A percentile compares a stretch with the other conserved stretches of the same genome.
Conservation (phyloP, 2,113 vertebrate genomes). For the Nothobranchius furzeri region DNA sequence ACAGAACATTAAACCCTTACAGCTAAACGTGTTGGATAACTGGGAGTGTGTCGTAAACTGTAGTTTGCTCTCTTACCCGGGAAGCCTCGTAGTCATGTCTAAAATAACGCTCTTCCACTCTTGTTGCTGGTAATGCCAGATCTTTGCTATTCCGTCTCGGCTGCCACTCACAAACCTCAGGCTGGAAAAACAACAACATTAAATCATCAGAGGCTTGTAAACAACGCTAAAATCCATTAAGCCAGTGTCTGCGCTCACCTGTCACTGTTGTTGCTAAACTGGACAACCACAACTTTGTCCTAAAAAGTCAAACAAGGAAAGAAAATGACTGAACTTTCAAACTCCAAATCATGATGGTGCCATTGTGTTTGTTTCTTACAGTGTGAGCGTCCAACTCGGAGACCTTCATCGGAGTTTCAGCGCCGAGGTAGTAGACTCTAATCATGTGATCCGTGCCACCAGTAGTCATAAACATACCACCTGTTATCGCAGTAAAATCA, state of each 20-base stretch:
- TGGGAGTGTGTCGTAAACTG: neutral
- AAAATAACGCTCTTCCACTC: slow-evolving; percentile 92
- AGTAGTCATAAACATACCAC: slow-evolving; percentile 97
- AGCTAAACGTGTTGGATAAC: neutral
- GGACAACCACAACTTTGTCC: slow-evolving; percentile 97
- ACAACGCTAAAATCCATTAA: neutral
- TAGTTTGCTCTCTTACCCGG: slow-evolving; percentile 81
- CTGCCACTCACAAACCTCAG: slow-evolving; percentile 97
- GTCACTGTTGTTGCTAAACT: slow-evolving; percentile 96
- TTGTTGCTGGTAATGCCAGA: slow-evolving; percentile 96
- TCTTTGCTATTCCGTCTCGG: slow-evolving; percentile 92
- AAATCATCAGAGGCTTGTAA: neutral
- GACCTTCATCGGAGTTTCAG: slow-evolving; percentile 90
- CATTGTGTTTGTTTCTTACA: slow-evolving; percentile 74
- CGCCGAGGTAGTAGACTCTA: slow-evolving; percentile 95
- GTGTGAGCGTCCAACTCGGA: slow-evolving; percentile 93
- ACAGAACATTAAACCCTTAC: neutral
- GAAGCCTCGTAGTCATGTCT: slow-evolving; percentile 91
- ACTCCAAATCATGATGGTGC: too few relatives aligned
- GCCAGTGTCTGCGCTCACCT: slow-evolving; percentile 79
- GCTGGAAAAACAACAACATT: slow-evolving; percentile 67
- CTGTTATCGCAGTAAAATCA: slow-evolving; percentile 62
- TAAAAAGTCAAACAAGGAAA: slow-evolving; percentile 55
- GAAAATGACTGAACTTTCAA: neutral
- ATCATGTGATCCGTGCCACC: slow-evolving; percentile 96